Conservation (phyloP, 2,797 vertebrate genomes). For the Scarus forsteni region DNA sequence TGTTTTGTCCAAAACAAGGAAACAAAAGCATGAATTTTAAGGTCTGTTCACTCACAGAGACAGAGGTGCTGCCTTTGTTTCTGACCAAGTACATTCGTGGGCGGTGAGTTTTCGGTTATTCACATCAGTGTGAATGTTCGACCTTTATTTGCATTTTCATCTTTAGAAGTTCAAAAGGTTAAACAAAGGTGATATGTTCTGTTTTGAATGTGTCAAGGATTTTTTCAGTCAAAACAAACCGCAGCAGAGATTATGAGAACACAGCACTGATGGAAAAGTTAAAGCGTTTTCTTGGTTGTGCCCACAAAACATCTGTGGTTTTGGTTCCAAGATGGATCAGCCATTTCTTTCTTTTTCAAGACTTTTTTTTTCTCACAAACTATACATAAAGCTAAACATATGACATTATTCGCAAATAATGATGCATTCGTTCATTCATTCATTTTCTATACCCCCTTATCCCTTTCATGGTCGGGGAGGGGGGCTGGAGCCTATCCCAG, state of each 20-base stretch:
- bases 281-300: background rate
- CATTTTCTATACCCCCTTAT: too few relatives aligned
- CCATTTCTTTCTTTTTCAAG: too few relatives aligned
- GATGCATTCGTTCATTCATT: too few relatives aligned
- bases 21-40: background rate
- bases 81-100: background rate
- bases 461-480: too few relatives aligned
- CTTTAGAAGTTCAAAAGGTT: background rate
- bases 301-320: background rate
- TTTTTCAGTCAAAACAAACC: background rate
- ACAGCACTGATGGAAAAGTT: background rate
- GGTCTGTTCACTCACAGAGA: background rate
- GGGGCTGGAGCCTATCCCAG: too few relatives aligned
- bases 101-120: background rate
- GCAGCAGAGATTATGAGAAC: background rate
- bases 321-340: background rate
- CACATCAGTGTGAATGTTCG: background rate
- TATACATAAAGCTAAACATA: background rate
- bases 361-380: background rate
- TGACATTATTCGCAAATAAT: too few relatives aligned
- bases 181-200: background rate
- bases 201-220: background rate
- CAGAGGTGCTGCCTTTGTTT: background rate
- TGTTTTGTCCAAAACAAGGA: background rate
- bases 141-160: background rate